Percentiles rank a stretch among this genome's conserved stretches.
These are phyloP conservation scores for Rambutsinella grinnellia DNA, from an alignment of 2,888 invertebrate species.

Conservation along the genomic window DNA sequence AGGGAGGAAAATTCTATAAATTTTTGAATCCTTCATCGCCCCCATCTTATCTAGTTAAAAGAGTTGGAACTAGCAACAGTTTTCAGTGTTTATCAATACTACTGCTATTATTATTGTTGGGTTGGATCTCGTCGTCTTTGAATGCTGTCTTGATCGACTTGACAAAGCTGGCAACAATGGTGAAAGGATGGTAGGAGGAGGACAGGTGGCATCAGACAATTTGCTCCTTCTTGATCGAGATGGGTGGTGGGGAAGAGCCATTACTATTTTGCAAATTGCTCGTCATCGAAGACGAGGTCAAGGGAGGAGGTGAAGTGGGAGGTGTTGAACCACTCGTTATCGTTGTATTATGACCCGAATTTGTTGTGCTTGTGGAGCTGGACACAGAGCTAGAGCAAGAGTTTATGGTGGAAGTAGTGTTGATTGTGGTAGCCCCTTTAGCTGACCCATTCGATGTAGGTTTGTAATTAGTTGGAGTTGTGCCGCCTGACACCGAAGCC, in stretches of 20 bases:
- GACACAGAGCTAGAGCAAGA: too few relatives aligned
- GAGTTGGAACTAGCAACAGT: background rate
- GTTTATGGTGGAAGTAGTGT: constrained; percentile 8
- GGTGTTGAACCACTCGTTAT: constrained; percentile 8
- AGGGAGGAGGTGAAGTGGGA: constrained; percentile 17
- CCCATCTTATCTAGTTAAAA: too few relatives aligned
- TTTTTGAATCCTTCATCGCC: too few relatives aligned
- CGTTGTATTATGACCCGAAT: too few relatives aligned
- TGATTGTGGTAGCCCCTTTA: constrained; percentile 9
- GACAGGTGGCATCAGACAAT: constrained; percentile 64
- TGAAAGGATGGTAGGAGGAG: constrained; percentile 36
- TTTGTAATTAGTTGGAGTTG: constrained; percentile 25
- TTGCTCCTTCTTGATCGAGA: constrained; percentile 66
- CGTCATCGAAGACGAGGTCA: constrained; percentile 27
- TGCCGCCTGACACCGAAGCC: constrained; percentile 7
- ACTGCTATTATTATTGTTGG: constrained; percentile 10
- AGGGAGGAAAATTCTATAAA: too few relatives aligned
- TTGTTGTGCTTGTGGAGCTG: too few relatives aligned
- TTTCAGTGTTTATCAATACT: background rate
- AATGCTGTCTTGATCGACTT: constrained; percentile 41
- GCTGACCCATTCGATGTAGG: constrained; percentile 39
- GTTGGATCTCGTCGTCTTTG: too few relatives aligned
- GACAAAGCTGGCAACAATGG: constrained; percentile 34
- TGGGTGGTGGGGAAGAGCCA: constrained; percentile 60
- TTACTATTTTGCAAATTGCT: constrained; percentile 45